Evolutionary conservation across 2,113 vertebrate species (phyloP).

Genomic region (Pipra filicauda): DNA sequence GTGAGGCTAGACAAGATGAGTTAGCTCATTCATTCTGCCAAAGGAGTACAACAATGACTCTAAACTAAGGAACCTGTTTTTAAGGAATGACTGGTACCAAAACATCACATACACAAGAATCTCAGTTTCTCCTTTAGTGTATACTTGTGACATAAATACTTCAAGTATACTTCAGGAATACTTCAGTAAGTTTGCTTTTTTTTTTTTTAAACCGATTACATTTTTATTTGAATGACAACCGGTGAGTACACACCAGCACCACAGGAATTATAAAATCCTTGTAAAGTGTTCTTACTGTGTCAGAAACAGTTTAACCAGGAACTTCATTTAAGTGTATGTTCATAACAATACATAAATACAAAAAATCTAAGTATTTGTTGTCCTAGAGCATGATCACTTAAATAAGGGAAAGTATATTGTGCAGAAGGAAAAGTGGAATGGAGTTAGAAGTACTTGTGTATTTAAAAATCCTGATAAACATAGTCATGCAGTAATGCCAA

Average conservation of each 20-base stretch:
- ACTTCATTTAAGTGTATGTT: background rate
- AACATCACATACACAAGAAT: background rate
- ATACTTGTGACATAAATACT: background rate
- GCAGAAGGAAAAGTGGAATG: background rate
- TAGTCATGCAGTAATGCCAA: accelerated
- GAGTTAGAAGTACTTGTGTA: background rate
- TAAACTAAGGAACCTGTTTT: background rate
- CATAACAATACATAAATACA: background rate
- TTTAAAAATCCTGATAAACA: background rate
- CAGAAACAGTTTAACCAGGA: background rate
- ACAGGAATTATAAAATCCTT: background rate
- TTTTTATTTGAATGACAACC: background rate
- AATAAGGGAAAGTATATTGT: background rate
- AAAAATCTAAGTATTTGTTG: background rate
- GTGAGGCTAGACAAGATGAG: background rate
- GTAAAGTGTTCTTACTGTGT: background rate
- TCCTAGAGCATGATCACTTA: background rate
- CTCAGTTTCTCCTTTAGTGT: background rate
- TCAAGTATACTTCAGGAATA: background rate
- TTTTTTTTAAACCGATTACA: background rate
- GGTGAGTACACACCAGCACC: background rate
- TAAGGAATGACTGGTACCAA: background rate
- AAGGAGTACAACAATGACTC: background rate
- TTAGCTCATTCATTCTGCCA: background rate
- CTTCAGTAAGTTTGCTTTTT: no score